Base-by-base conservation (phyloP, 1,140 invertebrate species). In the Cheumatopsyche charites region DNA sequence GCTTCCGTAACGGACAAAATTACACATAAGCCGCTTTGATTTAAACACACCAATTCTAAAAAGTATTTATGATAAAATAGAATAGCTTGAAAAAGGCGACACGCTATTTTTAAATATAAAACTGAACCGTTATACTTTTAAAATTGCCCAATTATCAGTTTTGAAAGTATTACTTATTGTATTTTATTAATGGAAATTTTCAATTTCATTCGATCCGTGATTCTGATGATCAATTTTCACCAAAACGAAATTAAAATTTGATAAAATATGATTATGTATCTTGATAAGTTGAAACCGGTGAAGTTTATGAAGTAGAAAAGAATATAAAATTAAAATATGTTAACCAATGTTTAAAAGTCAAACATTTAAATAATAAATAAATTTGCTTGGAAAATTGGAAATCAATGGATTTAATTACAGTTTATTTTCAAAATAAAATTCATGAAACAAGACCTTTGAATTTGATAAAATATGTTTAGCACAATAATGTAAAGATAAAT, bases 281-380 rank as follows among this genome's bases (percentile, higher is more conserved):
- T 36, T 9, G 29, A 42, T 43, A 67, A 2, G 6, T 52, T 21
- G 23, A 49, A 43, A 67, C 19, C 21, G 65, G 15, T 67, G n/a
- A 67, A 41, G 19, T 67, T n/a, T 25, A 36, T 49, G 1, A 23
- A 49, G 42, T 67, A 67, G 65, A 41, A 21, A 23, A 25, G 49
- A 52, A 36, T 4, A 36, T 36, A 67, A 67, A n/a, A 12, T 47
- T 26, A 67, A 29, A 67, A 45, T 67, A 67, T 67, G 19, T 15
- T 67, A 67, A 49, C 21, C 65, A 49, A 67, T 67, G 25, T 67
- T 67, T 67, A 67, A 67, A 67, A 19, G 65, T 41, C 65, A 42
- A 26, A 65, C 62, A 42, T 65, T n/a, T 67, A 49, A 19, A 45
- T 41, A 25, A 7, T 36, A 49, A 67, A 49, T 49, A 47, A 5